Base-by-base conservation (phyloP, 2,888 invertebrate genomes). In the Campoletis raptor region DNA sequence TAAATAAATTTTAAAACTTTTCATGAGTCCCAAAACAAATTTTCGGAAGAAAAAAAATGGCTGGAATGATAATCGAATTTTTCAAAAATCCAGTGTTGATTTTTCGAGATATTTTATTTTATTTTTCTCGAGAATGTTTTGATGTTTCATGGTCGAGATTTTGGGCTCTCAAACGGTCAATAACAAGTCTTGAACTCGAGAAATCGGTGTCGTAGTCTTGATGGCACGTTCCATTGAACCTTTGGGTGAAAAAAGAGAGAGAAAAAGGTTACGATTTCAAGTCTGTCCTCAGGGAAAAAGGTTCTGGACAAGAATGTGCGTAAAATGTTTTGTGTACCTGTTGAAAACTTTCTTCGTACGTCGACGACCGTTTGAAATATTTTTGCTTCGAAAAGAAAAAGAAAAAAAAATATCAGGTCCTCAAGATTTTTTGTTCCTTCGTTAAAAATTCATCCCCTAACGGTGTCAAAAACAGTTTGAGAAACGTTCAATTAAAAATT, bases 121-220 rank as follows among this genome's bases (percentile, higher is more conserved):
- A 30, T 67, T 61, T 57, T 76, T 81, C 24, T 70, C 45, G 48
- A 52, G 67, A 15, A 77, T 70, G 80, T 83, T 86, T 77, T 81
- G 67, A 72, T 76, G 79, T 70, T 79, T 77, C 61, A 12, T 73
- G 48, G 54, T 57, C 8, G 40, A 15, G 37, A 73, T 73, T 74
- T 10, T 10, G n/a, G 2, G 12, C 21, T 64, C n/a, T 18, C 21
- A 42, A 82, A 84, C 37, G 42, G 54, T 67, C 57, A 5, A 36
- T 8, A 37, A 70, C 36, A 48, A 52, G 10, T 36, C 21, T 85
- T 30, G 40, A 74, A 12, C 18, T 37, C 72, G 57, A 67, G 74
- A 84, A 84, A 80, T 80, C 81, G 69, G 84, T 69, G 37, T 80
- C 61, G 74, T 74, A 40, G 74, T 15, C 54, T 21, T 15, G n/a